phyloP scores from a whole-genome alignment of 2,113 vertebrate genomes.

The Halichoeres trimaculatus region DNA sequence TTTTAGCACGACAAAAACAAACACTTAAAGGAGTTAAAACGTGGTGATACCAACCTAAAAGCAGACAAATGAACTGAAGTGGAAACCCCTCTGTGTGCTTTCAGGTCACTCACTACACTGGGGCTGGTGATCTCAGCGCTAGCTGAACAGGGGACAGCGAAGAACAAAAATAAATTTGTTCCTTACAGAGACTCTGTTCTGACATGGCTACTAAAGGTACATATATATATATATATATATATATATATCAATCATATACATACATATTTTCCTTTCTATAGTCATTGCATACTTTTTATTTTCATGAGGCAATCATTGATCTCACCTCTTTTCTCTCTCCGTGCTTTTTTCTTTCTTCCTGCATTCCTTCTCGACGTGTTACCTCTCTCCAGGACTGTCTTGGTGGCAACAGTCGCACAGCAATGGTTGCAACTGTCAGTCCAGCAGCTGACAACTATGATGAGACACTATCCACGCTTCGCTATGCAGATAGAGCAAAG shows the following conservation, averaged over 20 bases:
- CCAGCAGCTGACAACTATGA: slow-evolving; percentile 96
- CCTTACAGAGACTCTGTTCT: slow-evolving; percentile 98
- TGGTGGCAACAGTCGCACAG: slow-evolving; percentile 96
- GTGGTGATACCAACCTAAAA: neutral
- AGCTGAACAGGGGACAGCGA: slow-evolving; percentile 94
- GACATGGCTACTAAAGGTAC: slow-evolving; percentile 97
- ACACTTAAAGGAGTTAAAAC: neutral
- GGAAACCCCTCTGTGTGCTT: neutral
- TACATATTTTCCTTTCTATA: neutral
- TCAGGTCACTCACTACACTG: slow-evolving; percentile 94
- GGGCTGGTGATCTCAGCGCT: slow-evolving; percentile 96
- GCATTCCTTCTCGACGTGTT: too few relatives aligned
- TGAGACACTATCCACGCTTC: slow-evolving; percentile 92
- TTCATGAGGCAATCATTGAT: neutral
- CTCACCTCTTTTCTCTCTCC: neutral
- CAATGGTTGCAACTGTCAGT: slow-evolving; percentile 97
- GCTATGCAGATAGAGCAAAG: slow-evolving; percentile 95
- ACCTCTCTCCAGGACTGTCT: slow-evolving; percentile 86
- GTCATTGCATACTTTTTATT: neutral
- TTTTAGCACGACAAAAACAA: too few relatives aligned
- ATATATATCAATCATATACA: neutral
- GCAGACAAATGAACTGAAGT: neutral
- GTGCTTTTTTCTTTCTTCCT: neutral
- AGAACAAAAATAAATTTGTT: slow-evolving; percentile 98
- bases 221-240: too few relatives aligned